A percentile compares a stretch with the other conserved stretches of the same genome.
Evolutionary conservation across 2,888 invertebrate species (phyloP).

Genomic region (Melolontha melolontha): DNA sequence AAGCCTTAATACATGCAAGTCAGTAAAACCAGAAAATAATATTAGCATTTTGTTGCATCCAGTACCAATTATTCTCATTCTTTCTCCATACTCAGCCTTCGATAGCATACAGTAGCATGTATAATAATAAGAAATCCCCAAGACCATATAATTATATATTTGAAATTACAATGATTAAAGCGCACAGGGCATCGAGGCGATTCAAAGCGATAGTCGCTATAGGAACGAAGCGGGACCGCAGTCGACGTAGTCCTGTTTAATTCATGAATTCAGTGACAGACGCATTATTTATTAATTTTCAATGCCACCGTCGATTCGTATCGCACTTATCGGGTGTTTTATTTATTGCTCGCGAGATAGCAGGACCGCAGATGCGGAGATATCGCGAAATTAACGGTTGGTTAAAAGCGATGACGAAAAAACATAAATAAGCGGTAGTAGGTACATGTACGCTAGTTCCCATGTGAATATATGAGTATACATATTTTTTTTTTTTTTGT

Average conservation of each 20-base stretch:
- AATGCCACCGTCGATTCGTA: conserved; percentile 44
- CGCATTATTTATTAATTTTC: conserved; percentile 51
- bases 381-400: conserved; percentile 37
- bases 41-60: neutral
- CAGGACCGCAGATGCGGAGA: conserved; percentile 26
- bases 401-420: conserved; percentile 11
- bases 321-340: conserved; percentile 45
- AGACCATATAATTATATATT: conserved; percentile 65
- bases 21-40: neutral
- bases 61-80: neutral
- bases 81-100: neutral
- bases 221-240: neutral
- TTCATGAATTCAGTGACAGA: conserved; percentile 54
- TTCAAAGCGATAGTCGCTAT: conserved; percentile 11
- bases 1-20: neutral
- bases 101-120: conserved; percentile 61
- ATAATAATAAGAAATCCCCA: conserved; percentile 63
- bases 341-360: conserved; percentile 43
- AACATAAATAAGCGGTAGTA: conserved; percentile 3
- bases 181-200: no score
- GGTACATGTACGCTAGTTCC: no score
- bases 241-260: conserved; percentile 47
- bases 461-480: neutral
- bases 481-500: neutral
- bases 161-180: conserved; percentile 62